These are phyloP conservation scores for Erebia ligea DNA, from an alignment of 2,888 invertebrate genomes.

Conservation along the genomic window DNA sequence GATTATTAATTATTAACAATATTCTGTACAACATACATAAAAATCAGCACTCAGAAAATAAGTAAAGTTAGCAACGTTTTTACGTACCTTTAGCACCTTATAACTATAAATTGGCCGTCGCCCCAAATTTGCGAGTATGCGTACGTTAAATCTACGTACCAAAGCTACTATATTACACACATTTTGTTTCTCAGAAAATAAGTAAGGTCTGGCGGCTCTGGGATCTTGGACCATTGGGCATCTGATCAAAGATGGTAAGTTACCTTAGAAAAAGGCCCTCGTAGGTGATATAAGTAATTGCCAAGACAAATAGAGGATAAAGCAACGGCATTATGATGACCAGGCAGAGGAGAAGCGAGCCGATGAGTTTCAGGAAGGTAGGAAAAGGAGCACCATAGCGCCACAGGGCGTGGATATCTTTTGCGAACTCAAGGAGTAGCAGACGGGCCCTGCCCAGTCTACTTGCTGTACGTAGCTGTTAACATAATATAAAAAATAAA, in stretches of 20 bases:
- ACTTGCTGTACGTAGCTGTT: slow-evolving; percentile 65
- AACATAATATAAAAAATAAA: slow-evolving; percentile 8
- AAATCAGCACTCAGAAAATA: no score
- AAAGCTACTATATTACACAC: no score
- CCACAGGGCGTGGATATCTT: slow-evolving; percentile 71
- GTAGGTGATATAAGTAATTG: slow-evolving; percentile 65
- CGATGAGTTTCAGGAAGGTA: slow-evolving; percentile 75
- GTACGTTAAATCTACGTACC: no score
- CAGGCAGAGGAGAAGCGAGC: slow-evolving; percentile 67
- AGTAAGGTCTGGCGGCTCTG: no score
- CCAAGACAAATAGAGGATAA: slow-evolving; percentile 66
- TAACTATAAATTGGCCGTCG: no score
- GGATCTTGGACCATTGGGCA: no score
- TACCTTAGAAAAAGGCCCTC: slow-evolving; percentile 73
- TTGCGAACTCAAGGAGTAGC: slow-evolving; percentile 62
- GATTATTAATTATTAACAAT: no score
- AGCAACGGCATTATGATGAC: slow-evolving; percentile 67
- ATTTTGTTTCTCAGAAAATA: no score
- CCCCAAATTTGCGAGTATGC: no score
- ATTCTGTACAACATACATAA: no score
- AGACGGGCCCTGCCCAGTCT: slow-evolving; percentile 62
- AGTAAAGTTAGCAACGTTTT: no score
- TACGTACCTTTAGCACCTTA: no score
- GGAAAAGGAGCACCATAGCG: slow-evolving; percentile 77
- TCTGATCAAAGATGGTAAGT: not conserved